Evolutionary conservation across 2,797 vertebrate genomes (phyloP), one percentile per base, ranked within the genome.

Genomic region (Kryptopterus vitreolus): DNA sequence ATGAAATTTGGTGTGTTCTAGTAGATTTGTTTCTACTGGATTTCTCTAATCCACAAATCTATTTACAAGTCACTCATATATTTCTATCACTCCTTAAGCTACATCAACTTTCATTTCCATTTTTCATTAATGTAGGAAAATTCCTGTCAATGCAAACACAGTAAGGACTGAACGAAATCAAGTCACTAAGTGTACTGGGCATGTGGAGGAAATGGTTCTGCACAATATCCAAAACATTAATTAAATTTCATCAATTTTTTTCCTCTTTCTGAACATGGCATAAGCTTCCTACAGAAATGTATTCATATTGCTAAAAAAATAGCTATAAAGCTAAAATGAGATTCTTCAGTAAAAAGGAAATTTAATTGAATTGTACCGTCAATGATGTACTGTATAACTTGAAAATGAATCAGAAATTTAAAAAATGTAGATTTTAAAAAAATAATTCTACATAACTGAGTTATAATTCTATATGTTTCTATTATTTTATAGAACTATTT

Each of bases 201-300:
- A 57, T 8, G 2, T 52, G 59, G 43, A 52, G 29, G 24, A 71
- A 16, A 31, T 65, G 31, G 58, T 66, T 58, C 38, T 68, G 61
- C 35, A 74, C 52, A 74, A 18, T 74, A 12, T 59, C 35, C 18
- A 38, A 68, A 11, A 22, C 20, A 48, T n/a, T 70, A 66, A 80
- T 80, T 33, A 72, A 29, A 48, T 48, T 26, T 79, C 55, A 24
- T n/a, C 48, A 46, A 62, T 12, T 59, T 38, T 35, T 48, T 12
- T 71, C 53, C 16, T 48, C 53, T 33, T 22, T 78, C 55, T 68
- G 38, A 24, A 48, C 13, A 68, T n/a, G n/a, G n/a, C n/a, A 46
- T 11, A 68, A 46, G 46, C 10, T 43, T 66, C 33, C 20, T 26
- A 16, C 18, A 53, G 16, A 29, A n/a, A 71, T 53, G 9, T 3